phyloP scores from a whole-genome alignment of 92 coral and sea anemone species.

The Galaxea fascicularis region DNA sequence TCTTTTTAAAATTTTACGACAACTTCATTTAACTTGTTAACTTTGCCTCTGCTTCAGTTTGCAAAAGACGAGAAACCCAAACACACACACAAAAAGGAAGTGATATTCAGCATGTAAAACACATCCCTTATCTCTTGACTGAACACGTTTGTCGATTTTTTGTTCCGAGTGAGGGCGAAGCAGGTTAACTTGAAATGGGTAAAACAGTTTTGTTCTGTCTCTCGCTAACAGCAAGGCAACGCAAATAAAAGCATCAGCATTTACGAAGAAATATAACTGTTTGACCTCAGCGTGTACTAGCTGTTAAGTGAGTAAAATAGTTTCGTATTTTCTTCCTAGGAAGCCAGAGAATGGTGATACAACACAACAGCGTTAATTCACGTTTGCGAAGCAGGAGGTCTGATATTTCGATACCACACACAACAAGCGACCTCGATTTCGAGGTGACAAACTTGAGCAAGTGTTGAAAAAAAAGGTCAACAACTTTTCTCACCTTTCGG shows the following conservation, averaged over 20 bases:
- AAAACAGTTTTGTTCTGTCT: neutral
- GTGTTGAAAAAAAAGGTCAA: neutral
- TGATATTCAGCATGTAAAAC: neutral
- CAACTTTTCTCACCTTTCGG: constrained; percentile 18
- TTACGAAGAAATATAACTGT: neutral
- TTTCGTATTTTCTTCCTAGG: neutral
- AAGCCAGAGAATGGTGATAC: neutral
- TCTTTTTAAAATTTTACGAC: no score
- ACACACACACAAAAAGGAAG: neutral
- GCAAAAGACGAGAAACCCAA: neutral
- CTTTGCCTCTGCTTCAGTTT: no score
- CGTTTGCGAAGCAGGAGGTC: constrained; percentile 44
- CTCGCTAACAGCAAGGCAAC: neutral
- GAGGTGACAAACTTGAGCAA: neutral
- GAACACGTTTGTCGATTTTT: neutral
- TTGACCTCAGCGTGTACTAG: neutral
- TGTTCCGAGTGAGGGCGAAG: neutral
- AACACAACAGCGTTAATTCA: constrained; percentile 4
- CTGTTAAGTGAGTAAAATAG: neutral
- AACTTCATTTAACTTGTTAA: no score
- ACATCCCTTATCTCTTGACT: neutral
- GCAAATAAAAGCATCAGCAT: neutral
- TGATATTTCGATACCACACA: constrained; percentile 12
- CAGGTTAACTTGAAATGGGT: neutral
- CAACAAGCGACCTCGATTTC: constrained; percentile 1